Base-by-base conservation (phyloP, 2,797 vertebrate species). In the Paratrypauchen microcephalus region DNA sequence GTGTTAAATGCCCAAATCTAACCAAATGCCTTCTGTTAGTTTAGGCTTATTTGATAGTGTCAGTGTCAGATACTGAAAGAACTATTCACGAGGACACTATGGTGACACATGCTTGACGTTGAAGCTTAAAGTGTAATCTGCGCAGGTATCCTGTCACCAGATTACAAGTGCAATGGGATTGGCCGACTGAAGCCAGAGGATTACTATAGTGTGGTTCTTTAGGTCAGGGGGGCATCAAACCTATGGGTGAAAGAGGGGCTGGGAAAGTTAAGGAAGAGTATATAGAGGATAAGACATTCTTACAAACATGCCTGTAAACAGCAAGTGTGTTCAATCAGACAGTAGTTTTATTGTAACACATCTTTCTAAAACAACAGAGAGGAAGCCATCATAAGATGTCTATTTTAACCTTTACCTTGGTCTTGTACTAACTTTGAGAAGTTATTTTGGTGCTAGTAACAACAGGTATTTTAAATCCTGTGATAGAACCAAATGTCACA, bases 91-190 rank as follows among this genome's bases (percentile, higher is more conserved):
- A 70, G 23, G 50, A 67, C 54, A 68, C 39, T 39, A 36, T 61
- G 58, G 74, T 58, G 57, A 71, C 80, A 79, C 71, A 69, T 65
- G 67, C 48, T 71, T 23, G 65, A 76, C 63, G 50, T 36, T 66
- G 68, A 73, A 71, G 70, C 52, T 73, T 50, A 58, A 62, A 70
- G 32, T 54, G n/a, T 84, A 89, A 88, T 88, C 85, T 84, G 74
- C 66, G 63, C 71, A 84, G 75, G 83, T 87, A 83, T 77, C 79
- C 65, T 83, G 80, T 75, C 79, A 87, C 79, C 74, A 76, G 70
- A 88, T 92, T 89, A 87, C 75, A 76, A 69, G 66, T 86, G 82
- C 82, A 78, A 74, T 50, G 67, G 70, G 85, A 90, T 88, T 85
- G 87, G 74, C 72, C 75, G 52, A 74, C 75, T 69, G 72, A 80